Evolutionary conservation across 2,888 invertebrate genomes (phyloP).

Genomic region (Belgica antarctica): DNA sequence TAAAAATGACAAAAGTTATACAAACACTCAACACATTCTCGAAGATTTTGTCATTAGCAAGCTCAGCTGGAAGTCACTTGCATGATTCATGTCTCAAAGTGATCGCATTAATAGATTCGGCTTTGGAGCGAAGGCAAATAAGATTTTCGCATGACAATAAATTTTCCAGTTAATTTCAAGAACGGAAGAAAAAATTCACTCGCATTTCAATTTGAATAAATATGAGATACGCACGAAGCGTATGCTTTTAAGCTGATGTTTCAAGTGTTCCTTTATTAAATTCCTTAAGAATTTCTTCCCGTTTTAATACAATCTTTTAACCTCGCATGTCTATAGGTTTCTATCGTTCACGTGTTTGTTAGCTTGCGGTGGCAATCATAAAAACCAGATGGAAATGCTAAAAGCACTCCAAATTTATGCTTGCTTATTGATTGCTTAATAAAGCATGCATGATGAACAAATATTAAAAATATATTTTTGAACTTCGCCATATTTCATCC

Average conservation of each 20-base stretch:
- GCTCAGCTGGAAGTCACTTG: too few species aligned
- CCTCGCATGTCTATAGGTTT: not conserved
- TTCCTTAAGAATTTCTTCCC: constrained; percentile 32
- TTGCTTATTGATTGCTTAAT: constrained; percentile 42
- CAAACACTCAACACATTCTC: too few species aligned
- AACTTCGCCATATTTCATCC: too few species aligned
- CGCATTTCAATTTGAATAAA: not conserved
- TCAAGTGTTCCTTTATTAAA: constrained; percentile 40
- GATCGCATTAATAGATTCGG: too few species aligned
- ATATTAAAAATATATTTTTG: constrained; percentile 7
- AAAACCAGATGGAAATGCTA: constrained; percentile 24
- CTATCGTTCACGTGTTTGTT: not conserved
- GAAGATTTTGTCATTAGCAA: too few species aligned
- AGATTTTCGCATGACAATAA: constrained; percentile 40
- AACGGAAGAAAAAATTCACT: not conserved
- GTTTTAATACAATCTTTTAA: constrained; percentile 14
- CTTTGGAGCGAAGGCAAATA: constrained; percentile 1
- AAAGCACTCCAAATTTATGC: constrained; percentile 25
- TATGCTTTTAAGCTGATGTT: constrained; percentile 28
- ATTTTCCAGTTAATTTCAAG: constrained; percentile 36
- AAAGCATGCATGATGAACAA: constrained; percentile 1
- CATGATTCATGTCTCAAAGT: too few species aligned
- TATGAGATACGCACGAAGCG: constrained; percentile 5
- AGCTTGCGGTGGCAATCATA: not conserved
- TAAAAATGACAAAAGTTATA: too few species aligned